Evolutionary conservation across 92 coral and sea anemone genomes (phyloP).

Genomic region (Desmophyllum pertusum): DNA sequence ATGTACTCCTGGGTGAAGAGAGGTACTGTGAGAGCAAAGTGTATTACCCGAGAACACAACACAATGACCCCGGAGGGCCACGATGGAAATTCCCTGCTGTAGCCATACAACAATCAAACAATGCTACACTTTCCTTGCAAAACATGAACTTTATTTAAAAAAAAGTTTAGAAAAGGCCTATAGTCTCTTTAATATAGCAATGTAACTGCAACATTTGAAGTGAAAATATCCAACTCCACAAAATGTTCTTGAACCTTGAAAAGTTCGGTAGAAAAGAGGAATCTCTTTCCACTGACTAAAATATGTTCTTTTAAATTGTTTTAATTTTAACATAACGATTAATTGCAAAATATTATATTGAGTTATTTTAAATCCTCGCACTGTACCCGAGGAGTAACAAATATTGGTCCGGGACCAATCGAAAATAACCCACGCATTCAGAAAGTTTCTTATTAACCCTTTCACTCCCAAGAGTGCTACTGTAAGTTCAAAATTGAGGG

Average conservation of each 20-base stretch:
- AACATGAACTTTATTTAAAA: constrained; percentile 7
- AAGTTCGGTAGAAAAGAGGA: background rate
- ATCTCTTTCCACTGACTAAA: background rate
- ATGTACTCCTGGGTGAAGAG: no score
- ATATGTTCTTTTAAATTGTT: background rate
- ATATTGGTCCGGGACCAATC: background rate
- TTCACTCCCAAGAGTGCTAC: no score
- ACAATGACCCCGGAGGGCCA: no score
- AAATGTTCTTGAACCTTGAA: background rate
- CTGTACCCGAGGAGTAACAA: background rate
- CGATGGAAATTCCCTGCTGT: no score
- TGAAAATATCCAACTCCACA: background rate
- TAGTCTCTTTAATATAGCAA: background rate
- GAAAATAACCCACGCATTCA: background rate
- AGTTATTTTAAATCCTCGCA: background rate
- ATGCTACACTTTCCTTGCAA: background rate
- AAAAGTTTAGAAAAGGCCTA: background rate
- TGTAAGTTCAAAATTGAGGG: no score
- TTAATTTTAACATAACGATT: background rate
- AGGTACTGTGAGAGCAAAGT: no score
- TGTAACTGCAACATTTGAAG: background rate
- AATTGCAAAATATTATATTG: background rate
- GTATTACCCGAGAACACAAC: no score
- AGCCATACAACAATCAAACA: no score
- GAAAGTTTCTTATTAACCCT: background rate